phyloP scores from a whole-genome alignment of 2,797 vertebrate species.

The Micrastur ruficollis region DNA sequence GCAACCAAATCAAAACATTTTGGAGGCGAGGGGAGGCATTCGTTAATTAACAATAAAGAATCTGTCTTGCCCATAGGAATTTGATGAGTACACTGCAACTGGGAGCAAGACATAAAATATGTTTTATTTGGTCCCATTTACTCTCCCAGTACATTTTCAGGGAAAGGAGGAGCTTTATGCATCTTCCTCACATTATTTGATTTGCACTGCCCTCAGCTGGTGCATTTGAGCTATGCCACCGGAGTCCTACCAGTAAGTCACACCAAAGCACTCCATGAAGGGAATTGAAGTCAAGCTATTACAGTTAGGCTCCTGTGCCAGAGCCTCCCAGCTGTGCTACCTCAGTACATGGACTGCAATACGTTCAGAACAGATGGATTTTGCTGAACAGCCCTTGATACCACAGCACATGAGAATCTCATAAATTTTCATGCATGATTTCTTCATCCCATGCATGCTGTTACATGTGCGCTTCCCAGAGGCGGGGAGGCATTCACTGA shows the following conservation, averaged over 20 bases:
- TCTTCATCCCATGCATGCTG: not conserved
- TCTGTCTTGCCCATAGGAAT: not conserved
- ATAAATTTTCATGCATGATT: fast-evolving
- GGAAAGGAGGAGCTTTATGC: not conserved
- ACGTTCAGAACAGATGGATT: not conserved
- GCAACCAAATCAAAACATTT: not conserved
- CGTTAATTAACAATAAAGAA: not conserved
- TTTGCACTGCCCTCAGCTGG: conserved; percentile 54
- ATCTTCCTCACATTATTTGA: not conserved
- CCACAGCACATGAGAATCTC: not conserved
- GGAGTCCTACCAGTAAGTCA: not conserved
- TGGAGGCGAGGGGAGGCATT: not conserved
- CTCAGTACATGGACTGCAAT: fast-evolving
- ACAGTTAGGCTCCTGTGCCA: not conserved
- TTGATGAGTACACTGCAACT: fast-evolving
- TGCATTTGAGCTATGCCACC: not conserved
- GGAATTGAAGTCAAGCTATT: not conserved
- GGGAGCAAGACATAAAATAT: not conserved
- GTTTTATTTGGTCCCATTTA: not conserved
- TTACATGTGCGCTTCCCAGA: fast-evolving
- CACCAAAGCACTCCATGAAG: no score
- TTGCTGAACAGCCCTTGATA: not conserved
- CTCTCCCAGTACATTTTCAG: not conserved
- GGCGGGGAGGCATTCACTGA: not conserved
- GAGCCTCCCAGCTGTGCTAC: not conserved